Conservation (phyloP, 2,797 vertebrate genomes). For the Taenioides sp. region DNA sequence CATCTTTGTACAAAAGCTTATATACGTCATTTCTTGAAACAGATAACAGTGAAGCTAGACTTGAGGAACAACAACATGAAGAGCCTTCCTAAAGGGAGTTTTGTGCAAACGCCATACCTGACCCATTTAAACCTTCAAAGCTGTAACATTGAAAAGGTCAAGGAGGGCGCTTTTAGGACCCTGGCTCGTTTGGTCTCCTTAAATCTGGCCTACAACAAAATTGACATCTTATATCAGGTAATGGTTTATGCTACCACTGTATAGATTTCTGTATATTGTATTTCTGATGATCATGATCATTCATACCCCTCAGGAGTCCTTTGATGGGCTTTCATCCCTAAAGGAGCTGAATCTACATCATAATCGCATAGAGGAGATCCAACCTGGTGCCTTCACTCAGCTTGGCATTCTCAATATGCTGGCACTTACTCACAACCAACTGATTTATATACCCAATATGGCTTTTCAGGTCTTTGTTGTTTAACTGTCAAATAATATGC, state of each 20-base stretch:
- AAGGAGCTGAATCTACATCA: constrained; percentile 83
- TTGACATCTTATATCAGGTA: constrained; percentile 84
- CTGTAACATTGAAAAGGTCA: constrained; percentile 80
- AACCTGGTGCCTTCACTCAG: constrained; percentile 84
- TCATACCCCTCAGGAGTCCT: constrained; percentile 75
- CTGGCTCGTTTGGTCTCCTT: constrained; percentile 86
- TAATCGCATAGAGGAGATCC: constrained; percentile 89
- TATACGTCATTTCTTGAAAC: not conserved
- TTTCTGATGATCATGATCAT: not conserved
- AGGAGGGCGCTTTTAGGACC: constrained; percentile 86
- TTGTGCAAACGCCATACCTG: constrained; percentile 80
- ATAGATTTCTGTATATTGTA: not conserved
- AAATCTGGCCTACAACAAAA: constrained; percentile 85
- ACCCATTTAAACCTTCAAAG: constrained; percentile 85
- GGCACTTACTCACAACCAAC: constrained; percentile 82
- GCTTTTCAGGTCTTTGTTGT: constrained; percentile 77
- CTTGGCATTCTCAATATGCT: constrained; percentile 84
- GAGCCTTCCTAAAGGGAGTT: constrained; percentile 69
- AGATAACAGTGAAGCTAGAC: constrained; percentile 86
- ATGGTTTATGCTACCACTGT: not conserved
- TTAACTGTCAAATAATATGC: not conserved
- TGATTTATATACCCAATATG: constrained; percentile 92
- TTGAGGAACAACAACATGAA: constrained; percentile 82
- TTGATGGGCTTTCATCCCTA: constrained; percentile 87
- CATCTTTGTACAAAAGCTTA: not conserved